A percentile compares a stretch with the other conserved stretches of the same genome.
Conservation (phyloP, 1,140 invertebrate species). For the Saccostrea glomerata region DNA sequence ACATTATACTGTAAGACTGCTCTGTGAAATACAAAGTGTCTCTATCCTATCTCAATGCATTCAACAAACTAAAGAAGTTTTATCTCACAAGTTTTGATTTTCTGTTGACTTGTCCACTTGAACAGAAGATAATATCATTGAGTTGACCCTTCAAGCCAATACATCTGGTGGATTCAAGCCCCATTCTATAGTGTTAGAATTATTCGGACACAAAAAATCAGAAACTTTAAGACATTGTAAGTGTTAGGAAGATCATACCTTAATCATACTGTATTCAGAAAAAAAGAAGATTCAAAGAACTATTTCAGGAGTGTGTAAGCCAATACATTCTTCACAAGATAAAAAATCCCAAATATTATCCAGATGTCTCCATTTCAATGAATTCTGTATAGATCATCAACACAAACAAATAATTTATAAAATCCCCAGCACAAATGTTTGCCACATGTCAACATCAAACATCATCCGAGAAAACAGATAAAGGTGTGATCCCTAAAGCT, state of each 20-base stretch:
- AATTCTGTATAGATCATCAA: not conserved
- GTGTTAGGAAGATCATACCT: not conserved
- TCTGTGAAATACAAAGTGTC: not conserved
- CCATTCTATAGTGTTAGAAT: not conserved
- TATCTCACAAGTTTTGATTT: not conserved
- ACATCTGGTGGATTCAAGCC: not conserved
- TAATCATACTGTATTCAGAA: slow-evolving; percentile 3
- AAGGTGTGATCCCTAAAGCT: not conserved
- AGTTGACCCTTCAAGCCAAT: not conserved
- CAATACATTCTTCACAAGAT: not conserved
- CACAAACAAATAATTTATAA: not conserved
- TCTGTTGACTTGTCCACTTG: slow-evolving; percentile 6
- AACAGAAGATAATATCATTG: not conserved
- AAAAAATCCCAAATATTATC: not conserved
- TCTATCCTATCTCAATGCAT: not conserved
- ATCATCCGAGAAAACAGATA: not conserved
- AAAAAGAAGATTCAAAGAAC: not conserved
- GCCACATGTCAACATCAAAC: not conserved
- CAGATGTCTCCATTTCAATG: not conserved
- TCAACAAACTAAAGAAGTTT: not conserved
- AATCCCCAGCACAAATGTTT: slow-evolving; percentile 6
- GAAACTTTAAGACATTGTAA: not conserved
- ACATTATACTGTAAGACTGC: not conserved
- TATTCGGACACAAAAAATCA: too few relatives aligned
- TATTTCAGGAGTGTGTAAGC: not conserved